Base-by-base conservation (phyloP, 2,113 vertebrate species). In the Ciconia stormi region DNA sequence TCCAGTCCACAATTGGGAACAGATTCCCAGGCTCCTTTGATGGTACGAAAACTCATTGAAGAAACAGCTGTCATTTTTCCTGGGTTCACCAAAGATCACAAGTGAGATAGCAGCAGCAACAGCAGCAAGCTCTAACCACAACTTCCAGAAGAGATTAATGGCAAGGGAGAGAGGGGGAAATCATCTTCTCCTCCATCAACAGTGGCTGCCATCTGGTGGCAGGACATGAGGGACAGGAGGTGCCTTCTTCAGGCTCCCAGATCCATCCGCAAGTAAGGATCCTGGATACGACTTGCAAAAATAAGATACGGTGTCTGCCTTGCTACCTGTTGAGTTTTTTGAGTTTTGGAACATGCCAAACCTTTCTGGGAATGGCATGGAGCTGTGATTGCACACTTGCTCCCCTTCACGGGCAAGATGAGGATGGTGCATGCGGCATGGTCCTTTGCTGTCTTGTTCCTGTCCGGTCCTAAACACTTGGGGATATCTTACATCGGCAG, bases 1-100 rank as follows among this genome's bases (percentile, higher is more conserved):
- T 96, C 84, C 78, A 97, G 50, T 85, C 77, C 80, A 50, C 96
- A 91, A 89, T 74, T 95, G 69, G 90, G 79, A 96, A 96, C 93
- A 96, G 92, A 92, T 87, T 96, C 58, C 27, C 27, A 69, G 50
- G 34, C 61, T 95, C 42, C 67, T 96, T 93, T 95, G 87, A 93
- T 89, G 49, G 65, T 71, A 90, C 0, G 4, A 74, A 90, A 93
- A 56, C 71, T 92, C 76, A 21, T 52, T 69, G 92, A 58, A 93
- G 93, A 87, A 96, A 80, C 79, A 95, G 83, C 74, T 82, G 94
- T 47, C 76, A 2, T 42, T 93, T 92, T 83, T 83, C 55, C 65
- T 74, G 61, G 49, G 91, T 90, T 96, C 95, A 81, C 80, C 79
- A 62, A 56, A 93, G 94, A 87, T 79, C 83, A 83, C 71, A 89